Evolutionary conservation across 1,140 invertebrate genomes (phyloP), one percentile per base, ranked within the genome.

Genomic region (Cyphomyrmex costatus): DNA sequence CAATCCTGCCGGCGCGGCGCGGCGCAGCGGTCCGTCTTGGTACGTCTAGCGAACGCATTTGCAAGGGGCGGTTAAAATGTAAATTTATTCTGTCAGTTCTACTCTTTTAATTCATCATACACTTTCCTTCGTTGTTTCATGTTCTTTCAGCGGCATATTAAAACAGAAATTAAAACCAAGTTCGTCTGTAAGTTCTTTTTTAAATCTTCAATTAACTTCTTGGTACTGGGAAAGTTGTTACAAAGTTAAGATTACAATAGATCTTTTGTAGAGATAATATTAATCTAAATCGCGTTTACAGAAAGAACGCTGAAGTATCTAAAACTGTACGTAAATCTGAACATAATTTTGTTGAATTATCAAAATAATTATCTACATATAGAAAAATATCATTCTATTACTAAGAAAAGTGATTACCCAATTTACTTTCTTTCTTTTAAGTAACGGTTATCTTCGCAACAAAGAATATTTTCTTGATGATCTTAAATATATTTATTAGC

Each of bases 41-140:
- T 24, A 60, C 27, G 21, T 61, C 74, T 5, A 27, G 21, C 56
- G 0, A n/a, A n/a, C 10, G 36, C 21, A 16, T 73, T 51, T n/a
- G 10, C 10, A 49, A 16, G 53, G 21, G 42, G 53, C 56, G 36
- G n/a, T 79, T 65, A 63, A 63, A 51, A 65, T 36, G 60, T 14
- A 66, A 63, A 33, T 79, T 66, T 66, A 66, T 66, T 33, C 36
- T 16, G 36, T 65, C 21, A 30, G 27, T 71, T n/a, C 10, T 58
- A 19, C 51, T 1, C 49, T 33, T 58, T 56, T 33, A 21, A 56
- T 33, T 74, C 51, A 33, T 33, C 30, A 49, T 68, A 74, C 51
- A 21, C 12, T 36, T 56, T 3, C 30, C 30, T 8, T 21, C 16
- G 42, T 53, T 51, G 19, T 30, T 51, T 73, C 24, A 16, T 16